Percentiles rank a stretch among this genome's conserved stretches.
Evolutionary conservation across 2,797 vertebrate species (phyloP).

Genomic region (Limosa lapponica): DNA sequence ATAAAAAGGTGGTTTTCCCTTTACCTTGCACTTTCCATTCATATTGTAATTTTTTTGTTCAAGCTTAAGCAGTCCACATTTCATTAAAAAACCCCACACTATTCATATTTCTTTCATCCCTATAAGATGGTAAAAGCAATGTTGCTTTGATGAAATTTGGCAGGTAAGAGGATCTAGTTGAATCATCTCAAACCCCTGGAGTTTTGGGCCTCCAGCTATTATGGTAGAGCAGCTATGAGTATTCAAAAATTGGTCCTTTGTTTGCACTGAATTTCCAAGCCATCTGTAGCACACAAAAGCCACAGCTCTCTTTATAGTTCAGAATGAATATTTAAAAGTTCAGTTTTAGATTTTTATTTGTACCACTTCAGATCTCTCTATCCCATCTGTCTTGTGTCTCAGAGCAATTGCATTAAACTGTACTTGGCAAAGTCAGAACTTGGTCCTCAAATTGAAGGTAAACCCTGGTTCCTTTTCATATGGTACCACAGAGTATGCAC

Average conservation of each 20-base stretch:
- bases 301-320: constrained; percentile 63
- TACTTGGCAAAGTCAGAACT: background rate
- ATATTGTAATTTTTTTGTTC: constrained; percentile 53
- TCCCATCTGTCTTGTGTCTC: constrained; percentile 50
- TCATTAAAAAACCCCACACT: constrained; percentile 3
- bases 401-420: background rate
- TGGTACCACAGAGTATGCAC: background rate
- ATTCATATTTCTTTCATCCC: constrained; percentile 47
- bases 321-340: constrained; percentile 75
- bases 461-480: background rate
- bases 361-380: constrained; percentile 49
- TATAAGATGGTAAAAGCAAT: constrained; percentile 42
- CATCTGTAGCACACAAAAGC: constrained; percentile 70
- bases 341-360: constrained; percentile 64
- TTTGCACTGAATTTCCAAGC: constrained; percentile 66
- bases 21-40: constrained; percentile 62
- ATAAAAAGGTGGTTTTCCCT: constrained; percentile 36
- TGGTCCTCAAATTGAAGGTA: background rate
- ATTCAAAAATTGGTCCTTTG: constrained; percentile 68
- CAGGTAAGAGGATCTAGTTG: constrained; percentile 63
- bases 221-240: constrained; percentile 54
- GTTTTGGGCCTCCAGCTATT: constrained; percentile 65
- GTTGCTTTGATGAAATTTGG: constrained; percentile 61
- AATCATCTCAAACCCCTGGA: constrained; percentile 69
- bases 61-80: constrained; percentile 30